phyloP scores from a whole-genome alignment of 2,113 vertebrate genomes.

The Neogale vison region DNA sequence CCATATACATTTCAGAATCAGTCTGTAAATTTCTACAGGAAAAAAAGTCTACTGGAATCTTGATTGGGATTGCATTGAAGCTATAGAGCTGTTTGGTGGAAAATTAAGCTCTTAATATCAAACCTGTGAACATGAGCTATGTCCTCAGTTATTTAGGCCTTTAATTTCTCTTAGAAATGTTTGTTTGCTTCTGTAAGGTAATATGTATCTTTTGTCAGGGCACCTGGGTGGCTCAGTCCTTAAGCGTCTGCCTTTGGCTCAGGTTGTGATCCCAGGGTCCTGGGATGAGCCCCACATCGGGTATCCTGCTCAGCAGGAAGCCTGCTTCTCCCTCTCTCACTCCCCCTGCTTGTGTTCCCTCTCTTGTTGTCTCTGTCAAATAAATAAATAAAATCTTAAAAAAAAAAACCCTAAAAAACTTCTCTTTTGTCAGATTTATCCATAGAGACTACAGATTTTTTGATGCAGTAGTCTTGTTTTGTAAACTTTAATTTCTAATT shows the following conservation, averaged over 20 bases:
- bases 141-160: background rate
- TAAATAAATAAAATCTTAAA: too few relatives aligned
- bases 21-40: background rate
- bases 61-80: background rate
- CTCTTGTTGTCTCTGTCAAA: too few relatives aligned
- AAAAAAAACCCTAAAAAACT: too few relatives aligned
- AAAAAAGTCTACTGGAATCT: background rate
- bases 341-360: too few relatives aligned
- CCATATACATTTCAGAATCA: background rate
- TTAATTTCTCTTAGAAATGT: background rate
- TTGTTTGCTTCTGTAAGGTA: background rate
- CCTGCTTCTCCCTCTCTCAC: too few relatives aligned
- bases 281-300: too few relatives aligned
- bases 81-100: background rate
- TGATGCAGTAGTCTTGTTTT: background rate
- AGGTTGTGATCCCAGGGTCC: too few relatives aligned
- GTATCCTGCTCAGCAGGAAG: too few relatives aligned
- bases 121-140: background rate
- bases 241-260: too few relatives aligned
- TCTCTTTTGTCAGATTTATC: background rate
- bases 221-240: too few relatives aligned
- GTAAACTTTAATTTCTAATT: background rate
- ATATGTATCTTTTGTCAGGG: background rate
- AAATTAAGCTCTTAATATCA: background rate
- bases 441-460: background rate